These are phyloP conservation scores for Acyrthosiphon pisum DNA, from an alignment of 1,140 invertebrate genomes.

Conservation along the genomic window DNA sequence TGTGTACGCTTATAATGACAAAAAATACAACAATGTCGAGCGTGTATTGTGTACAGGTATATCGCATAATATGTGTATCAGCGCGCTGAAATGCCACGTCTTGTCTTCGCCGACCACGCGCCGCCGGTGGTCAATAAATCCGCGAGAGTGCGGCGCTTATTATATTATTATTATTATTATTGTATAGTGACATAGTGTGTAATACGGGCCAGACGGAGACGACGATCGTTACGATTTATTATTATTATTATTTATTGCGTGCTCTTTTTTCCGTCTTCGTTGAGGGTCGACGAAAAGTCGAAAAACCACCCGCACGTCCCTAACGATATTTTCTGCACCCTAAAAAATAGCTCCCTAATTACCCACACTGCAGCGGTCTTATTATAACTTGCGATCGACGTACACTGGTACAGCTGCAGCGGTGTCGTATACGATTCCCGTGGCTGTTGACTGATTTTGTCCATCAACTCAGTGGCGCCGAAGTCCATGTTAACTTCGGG, in stretches of 20 bases:
- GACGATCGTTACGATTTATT: not conserved
- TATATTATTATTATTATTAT: not conserved
- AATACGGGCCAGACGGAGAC: not conserved
- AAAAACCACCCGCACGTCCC: too few relatives aligned
- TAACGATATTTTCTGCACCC: too few relatives aligned
- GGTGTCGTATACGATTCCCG: too few relatives aligned
- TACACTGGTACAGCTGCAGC: too few relatives aligned
- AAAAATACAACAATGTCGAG: not conserved
- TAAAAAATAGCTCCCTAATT: too few relatives aligned
- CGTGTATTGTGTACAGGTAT: not conserved
- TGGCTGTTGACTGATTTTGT: too few relatives aligned
- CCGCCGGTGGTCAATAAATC: conserved; percentile 15
- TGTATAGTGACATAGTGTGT: too few relatives aligned
- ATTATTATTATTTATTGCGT: not conserved
- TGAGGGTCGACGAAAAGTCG: not conserved
- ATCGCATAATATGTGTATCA: not conserved
- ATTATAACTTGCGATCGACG: too few relatives aligned
- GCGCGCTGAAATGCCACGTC: not conserved
- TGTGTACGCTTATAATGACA: not conserved
- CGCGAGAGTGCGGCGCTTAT: not conserved
- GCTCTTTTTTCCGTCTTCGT: not conserved
- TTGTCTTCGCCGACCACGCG: not conserved
- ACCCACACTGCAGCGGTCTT: too few relatives aligned
- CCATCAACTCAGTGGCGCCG: too few relatives aligned
- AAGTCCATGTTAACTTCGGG: too few relatives aligned